Base-by-base conservation (phyloP, 2,113 vertebrate species). In the Stigmatopora argus region DNA sequence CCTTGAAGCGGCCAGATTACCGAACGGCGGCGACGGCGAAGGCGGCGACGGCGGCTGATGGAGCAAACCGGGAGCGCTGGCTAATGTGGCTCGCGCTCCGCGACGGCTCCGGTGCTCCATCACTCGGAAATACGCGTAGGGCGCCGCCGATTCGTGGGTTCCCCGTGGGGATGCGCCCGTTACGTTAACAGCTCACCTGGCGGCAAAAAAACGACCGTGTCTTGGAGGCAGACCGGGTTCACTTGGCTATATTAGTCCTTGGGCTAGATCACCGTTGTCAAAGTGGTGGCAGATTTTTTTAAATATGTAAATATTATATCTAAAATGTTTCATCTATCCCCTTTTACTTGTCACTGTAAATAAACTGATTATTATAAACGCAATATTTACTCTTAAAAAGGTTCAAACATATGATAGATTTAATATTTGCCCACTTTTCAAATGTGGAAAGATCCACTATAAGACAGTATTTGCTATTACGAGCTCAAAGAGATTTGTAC, bases 1-100 rank as follows among this genome's bases (percentile, higher is more conserved):
- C 81, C 86, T 87, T 86, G 85, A 88, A 89, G 81, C 79, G 55
- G 69, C 31, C 70, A 83, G 81, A 81, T 81, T 77, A 80, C 71
- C 26, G 2, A 31, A 73, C 64, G 65, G 51, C 71, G 79, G 78
- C 70, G 72, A 3, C 26, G 26, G 3, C 1, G 26, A 31, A 1
- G 26, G 26, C 26, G 26, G 3, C 64, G 66, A 47, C 71, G 79
- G 78, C 68, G 72, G 78, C 78, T 80, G 79, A 83, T 82, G 82
- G 83, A 72, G 86, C 77, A 71, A 71, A 79, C 78, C 12, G 12
- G 70, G 69, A 68, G 77, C 70, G 76, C 63, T 63, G 79, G 69
- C 67, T 71, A 66, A 59, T 71, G 79, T 73, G 69, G 80, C 73
- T 77, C 75, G 77, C 57, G 70, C 68, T 75, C 73, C 59, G 71